Conservation (phyloP, 1,140 invertebrate species). For the Trachymyrmex cornetzi region DNA sequence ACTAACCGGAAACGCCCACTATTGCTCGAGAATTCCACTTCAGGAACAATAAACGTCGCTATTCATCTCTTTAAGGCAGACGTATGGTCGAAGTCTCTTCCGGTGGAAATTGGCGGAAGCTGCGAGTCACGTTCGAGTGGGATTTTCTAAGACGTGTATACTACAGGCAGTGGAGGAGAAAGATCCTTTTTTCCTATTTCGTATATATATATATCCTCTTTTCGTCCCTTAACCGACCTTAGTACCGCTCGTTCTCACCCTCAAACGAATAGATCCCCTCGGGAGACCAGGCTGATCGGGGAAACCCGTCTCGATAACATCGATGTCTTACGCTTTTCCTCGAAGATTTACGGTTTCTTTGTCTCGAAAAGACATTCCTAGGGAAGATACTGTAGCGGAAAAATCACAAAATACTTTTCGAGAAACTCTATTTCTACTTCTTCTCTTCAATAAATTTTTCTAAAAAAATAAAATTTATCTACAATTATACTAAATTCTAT, state of each 20-base stretch:
- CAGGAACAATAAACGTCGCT: slow-evolving; percentile 31
- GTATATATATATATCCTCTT: slow-evolving; percentile 4
- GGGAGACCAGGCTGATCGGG: slow-evolving; percentile 2
- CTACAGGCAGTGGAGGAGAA: background rate
- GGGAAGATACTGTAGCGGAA: background rate
- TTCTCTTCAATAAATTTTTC: background rate
- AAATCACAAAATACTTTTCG: slow-evolving; percentile 8
- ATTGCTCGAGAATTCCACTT: slow-evolving; percentile 26
- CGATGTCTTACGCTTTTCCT: slow-evolving; percentile 25
- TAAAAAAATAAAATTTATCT: background rate
- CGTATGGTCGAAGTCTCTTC: slow-evolving; percentile 34
- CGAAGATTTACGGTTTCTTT: slow-evolving; percentile 59
- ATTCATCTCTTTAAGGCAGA: slow-evolving; percentile 26
- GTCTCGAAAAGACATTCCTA: slow-evolving; percentile 5
- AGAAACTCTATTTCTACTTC: background rate
- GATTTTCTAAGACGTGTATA: slow-evolving; percentile 12
- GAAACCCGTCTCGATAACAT: slow-evolving; percentile 47
- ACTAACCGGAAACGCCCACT: slow-evolving; percentile 18
- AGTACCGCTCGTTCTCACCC: slow-evolving; percentile 44
- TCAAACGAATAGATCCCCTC: slow-evolving; percentile 28
- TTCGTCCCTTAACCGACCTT: slow-evolving; percentile 52
- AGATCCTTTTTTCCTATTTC: slow-evolving; percentile 9
- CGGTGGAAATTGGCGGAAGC: slow-evolving; percentile 44
- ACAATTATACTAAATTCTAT: slow-evolving; percentile 11
- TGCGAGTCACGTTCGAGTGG: slow-evolving; percentile 20